Evolutionary conservation across 2,113 vertebrate genomes (phyloP).

Genomic region (Terrapene triunguis): DNA sequence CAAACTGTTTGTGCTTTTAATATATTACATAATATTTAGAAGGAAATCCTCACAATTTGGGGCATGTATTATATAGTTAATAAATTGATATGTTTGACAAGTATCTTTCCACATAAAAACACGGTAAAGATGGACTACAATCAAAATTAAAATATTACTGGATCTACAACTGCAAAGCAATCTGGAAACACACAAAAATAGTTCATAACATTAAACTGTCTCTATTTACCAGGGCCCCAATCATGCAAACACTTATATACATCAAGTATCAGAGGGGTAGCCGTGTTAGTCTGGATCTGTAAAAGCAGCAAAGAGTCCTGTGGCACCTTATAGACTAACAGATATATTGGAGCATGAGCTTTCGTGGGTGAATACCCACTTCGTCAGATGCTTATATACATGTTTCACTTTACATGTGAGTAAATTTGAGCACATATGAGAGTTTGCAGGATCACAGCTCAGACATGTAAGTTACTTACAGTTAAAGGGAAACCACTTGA

Average conservation of each 20-base stretch:
- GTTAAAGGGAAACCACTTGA: neutral
- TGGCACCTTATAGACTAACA: too few relatives aligned
- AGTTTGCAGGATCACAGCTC: neutral
- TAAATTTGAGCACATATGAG: neutral
- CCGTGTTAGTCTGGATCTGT: too few relatives aligned
- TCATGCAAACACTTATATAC: fast-evolving
- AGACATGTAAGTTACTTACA: neutral
- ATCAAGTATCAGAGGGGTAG: too few relatives aligned
- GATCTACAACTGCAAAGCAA: neutral
- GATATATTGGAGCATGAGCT: too few relatives aligned
- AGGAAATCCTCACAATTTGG: neutral
- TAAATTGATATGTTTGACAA: neutral
- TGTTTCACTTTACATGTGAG: neutral
- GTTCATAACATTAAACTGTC: neutral
- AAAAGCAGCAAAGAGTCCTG: too few relatives aligned
- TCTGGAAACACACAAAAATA: neutral
- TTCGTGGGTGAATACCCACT: too few relatives aligned
- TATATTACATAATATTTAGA: neutral
- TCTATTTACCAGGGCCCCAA: neutral
- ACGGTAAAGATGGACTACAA: neutral
- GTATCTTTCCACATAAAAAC: neutral
- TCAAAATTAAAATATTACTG: neutral
- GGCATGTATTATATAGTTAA: neutral
- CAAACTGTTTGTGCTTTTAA: neutral
- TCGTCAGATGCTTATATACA: fast-evolving